Evolutionary conservation across 2,888 invertebrate genomes (phyloP), one percentile per base, ranked within the genome.

Genomic region (Drosophila buzzatii): DNA sequence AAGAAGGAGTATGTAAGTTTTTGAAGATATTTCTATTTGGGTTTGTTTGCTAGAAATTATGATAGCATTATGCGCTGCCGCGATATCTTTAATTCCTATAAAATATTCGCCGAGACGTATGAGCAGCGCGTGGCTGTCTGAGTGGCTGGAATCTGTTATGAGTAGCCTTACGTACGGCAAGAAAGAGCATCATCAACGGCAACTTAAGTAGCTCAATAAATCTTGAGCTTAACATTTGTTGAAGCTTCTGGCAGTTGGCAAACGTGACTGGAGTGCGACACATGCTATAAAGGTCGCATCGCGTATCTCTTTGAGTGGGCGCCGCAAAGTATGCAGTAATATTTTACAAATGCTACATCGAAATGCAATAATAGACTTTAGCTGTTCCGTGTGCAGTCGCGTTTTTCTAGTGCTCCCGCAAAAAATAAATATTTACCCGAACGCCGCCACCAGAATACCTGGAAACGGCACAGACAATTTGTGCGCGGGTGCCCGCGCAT

Each of bases 221-320:
- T 85, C 85, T 81, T 79, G 75, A 79, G 85, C 86, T 86, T 85
- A 85, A 79, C 86, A 86, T 86, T 86, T 82, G 86, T 71, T 82
- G 77, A 84, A 79, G 82, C 79, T 76, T 76, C 69, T 85, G 76
- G 70, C 80, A 73, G 76, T 76, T 78, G 70, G 71, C 68, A 79
- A 81, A 85, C 86, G 85, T 86, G 85, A 84, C 86, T 81, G 67
- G 80, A 71, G 82, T 86, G 85, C 79, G 82, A 82, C 82, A 83
- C 79, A 79, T 79, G 78, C 72, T 47, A 58, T 67, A 79, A 81
- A 72, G 69, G 69, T 61, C 66, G 37, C 37, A 45, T n/a, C 45
- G n/a, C 47, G 39, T 76, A 57, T 63, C 42, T 62, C 23, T 49
- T 41, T 55, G 53, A 49, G 61, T 23, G 39, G 58, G 56, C 53